A percentile compares a stretch with the other conserved stretches of the same genome.
Evolutionary conservation across 2,797 vertebrate species (phyloP).

Genomic region (Myripristis jacobus): DNA sequence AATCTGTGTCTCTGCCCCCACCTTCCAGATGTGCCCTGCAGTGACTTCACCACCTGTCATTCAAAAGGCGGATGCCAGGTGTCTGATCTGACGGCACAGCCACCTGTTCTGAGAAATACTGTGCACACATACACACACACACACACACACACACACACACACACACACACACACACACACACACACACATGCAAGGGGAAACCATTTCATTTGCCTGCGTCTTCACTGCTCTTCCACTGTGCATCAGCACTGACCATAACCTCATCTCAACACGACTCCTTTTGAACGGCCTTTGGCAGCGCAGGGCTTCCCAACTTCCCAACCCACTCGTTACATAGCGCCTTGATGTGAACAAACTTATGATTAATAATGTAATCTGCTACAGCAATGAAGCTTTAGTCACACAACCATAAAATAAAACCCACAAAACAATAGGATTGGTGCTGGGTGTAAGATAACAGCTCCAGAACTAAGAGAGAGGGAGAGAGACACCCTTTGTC

Average conservation of each 20-base stretch:
- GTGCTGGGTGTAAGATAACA: conserved; percentile 51
- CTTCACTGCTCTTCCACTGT: conserved; percentile 36
- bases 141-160: not conserved
- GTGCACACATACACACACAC: conserved; percentile 26
- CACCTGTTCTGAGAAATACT: conserved; percentile 64
- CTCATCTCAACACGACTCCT: conserved; percentile 50
- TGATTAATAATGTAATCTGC: conserved; percentile 71
- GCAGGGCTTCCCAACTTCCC: too few relatives aligned
- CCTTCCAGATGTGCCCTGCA: conserved; percentile 68
- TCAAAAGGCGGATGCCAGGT: conserved; percentile 73
- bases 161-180: not conserved
- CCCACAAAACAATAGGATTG: conserved; percentile 49
- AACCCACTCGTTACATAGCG: conserved; percentile 69
- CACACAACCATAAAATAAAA: conserved; percentile 41
- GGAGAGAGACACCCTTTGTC: conserved; percentile 58
- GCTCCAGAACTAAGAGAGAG: conserved; percentile 44
- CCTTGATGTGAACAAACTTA: conserved; percentile 53
- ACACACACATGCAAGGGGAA: not conserved
- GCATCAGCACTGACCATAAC: conserved; percentile 43
- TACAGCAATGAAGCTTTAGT: conserved; percentile 62
- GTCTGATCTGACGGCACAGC: conserved; percentile 57
- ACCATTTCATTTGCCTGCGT: conserved; percentile 2
- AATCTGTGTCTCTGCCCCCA: conserved; percentile 33
- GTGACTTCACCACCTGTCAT: conserved; percentile 75
- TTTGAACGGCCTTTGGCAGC: too few relatives aligned